Evolutionary conservation across 1,140 invertebrate genomes (phyloP).

Genomic region (Leguminivora glycinivorella): DNA sequence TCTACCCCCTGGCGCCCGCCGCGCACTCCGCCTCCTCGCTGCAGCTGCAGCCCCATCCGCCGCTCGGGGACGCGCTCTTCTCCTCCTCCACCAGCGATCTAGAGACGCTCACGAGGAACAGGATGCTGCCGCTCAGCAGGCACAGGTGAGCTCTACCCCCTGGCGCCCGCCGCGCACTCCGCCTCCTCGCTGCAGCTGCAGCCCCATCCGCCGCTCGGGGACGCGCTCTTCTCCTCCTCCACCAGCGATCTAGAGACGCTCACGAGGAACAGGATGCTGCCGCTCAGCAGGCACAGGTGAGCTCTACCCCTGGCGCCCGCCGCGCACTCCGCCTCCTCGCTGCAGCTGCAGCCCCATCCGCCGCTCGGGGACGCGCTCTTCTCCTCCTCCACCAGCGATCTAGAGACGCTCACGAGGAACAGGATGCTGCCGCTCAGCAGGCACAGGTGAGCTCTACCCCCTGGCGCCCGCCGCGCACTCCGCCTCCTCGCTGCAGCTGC

Average conservation of each 20-base stretch:
- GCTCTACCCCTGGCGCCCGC: no score
- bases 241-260: background rate
- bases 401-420: background rate
- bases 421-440: constrained; percentile 4
- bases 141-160: no score
- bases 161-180: constrained; percentile 32
- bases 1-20: no score
- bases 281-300: constrained; percentile 17
- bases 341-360: background rate
- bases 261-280: background rate
- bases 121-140: constrained; percentile 6
- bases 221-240: background rate
- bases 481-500: background rate
- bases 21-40: constrained; percentile 26
- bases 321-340: constrained; percentile 26
- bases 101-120: background rate
- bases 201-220: background rate
- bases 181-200: background rate
- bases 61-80: background rate
- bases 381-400: background rate
- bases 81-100: background rate
- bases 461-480: constrained; percentile 33
- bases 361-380: background rate
- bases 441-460: no score
- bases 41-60: background rate